Evolutionary conservation across 2,113 vertebrate genomes (phyloP).

Genomic region (Thinocorus orbignyianus): DNA sequence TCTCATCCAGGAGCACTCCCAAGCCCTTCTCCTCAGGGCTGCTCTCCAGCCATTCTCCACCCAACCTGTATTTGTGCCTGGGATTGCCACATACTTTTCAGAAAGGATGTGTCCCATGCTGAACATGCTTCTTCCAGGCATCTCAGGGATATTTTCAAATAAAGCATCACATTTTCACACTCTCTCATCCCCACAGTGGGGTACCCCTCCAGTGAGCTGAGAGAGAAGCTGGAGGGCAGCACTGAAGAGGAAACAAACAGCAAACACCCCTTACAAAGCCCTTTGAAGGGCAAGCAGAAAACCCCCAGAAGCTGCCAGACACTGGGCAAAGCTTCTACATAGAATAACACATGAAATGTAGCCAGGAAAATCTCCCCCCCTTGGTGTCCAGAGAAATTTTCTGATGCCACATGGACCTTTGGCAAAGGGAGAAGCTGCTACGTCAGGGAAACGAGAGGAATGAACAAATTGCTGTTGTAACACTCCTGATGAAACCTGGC

Average conservation of each 20-base stretch:
- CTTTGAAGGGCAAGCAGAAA: background rate
- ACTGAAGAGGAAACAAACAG: background rate
- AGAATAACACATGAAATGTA: background rate
- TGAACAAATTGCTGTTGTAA: background rate
- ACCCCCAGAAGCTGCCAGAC: background rate
- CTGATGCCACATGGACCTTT: background rate
- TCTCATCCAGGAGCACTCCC: no score
- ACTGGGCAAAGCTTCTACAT: background rate
- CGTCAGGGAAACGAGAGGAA: background rate
- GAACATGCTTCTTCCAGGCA: background rate
- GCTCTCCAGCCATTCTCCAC: no score
- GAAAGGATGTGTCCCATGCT: accelerated
- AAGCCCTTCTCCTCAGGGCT: no score
- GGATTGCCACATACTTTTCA: background rate
- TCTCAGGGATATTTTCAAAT: background rate
- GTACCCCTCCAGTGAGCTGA: background rate
- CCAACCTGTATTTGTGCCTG: no score
- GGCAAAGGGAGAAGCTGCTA: background rate
- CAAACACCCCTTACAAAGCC: background rate
- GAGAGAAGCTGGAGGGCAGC: background rate
- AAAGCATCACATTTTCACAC: background rate
- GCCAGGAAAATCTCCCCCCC: background rate
- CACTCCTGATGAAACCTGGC: background rate
- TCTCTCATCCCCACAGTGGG: background rate
- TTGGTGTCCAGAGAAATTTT: background rate